Evolutionary conservation across 2,113 vertebrate species (phyloP), one percentile per base, ranked within the genome.

Genomic region (Gracilinanus agilis): DNA sequence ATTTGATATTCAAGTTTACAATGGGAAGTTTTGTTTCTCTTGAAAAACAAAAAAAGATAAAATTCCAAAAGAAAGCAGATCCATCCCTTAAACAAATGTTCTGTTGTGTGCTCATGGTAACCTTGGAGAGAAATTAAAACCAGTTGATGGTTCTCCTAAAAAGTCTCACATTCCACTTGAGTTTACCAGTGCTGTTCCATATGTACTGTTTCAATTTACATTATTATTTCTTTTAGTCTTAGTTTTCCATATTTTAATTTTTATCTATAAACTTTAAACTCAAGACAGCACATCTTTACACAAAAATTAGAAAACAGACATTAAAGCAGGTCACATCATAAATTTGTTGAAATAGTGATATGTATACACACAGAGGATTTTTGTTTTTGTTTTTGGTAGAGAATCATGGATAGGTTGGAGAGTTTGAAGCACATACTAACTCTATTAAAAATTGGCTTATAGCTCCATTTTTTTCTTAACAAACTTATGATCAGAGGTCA

Each of bases 41-140:
- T 12, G n/a, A 92, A 92, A 91, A 93, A 19, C 2, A 44, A 29
- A 29, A 55, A 67, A 90, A 94, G 27, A 93, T 91, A 67, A 0
- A 91, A 90, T 90, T 88, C 53, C 34, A 93, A 40, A 89, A 92
- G 55, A 44, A 67, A 67, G 25, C 27, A 90, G 91, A 90, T 13
- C 10, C 10, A 40, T 92, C 54, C 91, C 90, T 93, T 94, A 95
- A 92, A 67, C 23, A 96, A 61, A 67, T 90, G 27, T 34, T 93
- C 96, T 90, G 44, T n/a, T 88, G 54, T 89, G 11, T 83, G 94
- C 2, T 94, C 7, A 53, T 91, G 54, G 89, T 19, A 9, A 49
- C 16, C 53, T 53, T 92, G 13, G 29, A 49, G 90, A 61, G 44
- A 58, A 67, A 67, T 67, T 3, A 67, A 67, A 67, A 67, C 12